Evolutionary conservation across 2,797 vertebrate genomes (phyloP).

Genomic region (Rhabdomys pumilio): DNA sequence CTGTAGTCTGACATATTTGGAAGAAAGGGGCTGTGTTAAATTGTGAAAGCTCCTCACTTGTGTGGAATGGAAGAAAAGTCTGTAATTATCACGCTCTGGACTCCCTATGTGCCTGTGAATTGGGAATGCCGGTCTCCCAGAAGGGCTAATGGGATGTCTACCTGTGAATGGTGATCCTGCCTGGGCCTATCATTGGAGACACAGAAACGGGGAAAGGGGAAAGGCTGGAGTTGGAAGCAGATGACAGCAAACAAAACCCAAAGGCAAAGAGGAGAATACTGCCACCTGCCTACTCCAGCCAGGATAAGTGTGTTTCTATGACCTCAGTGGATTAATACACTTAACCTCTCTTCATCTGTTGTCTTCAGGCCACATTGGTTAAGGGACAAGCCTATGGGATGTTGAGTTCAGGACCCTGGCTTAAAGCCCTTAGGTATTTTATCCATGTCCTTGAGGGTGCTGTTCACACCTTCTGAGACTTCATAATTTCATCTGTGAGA

Average conservation of each 20-base stretch:
- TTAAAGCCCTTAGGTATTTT: neutral
- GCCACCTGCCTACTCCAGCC: neutral
- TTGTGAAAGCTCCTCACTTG: constrained; percentile 17
- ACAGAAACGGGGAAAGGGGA: neutral
- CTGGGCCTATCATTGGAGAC: neutral
- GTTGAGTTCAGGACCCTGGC: neutral
- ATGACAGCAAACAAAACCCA: constrained; percentile 34
- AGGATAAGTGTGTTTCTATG: neutral
- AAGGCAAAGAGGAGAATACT: constrained; percentile 20
- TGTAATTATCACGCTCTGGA: constrained; percentile 52
- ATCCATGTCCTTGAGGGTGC: neutral
- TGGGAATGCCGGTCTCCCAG: neutral
- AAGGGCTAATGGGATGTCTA: constrained; percentile 16
- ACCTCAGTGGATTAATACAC: neutral
- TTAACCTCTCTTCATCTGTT: neutral
- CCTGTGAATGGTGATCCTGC: neutral
- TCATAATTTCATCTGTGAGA: neutral
- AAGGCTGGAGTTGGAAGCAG: neutral
- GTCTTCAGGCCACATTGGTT: neutral
- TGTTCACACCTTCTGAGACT: neutral
- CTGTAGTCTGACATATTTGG: constrained; percentile 25
- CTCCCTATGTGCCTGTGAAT: constrained; percentile 40
- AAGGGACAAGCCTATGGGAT: neutral
- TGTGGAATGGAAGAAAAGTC: constrained; percentile 36
- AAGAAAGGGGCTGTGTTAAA: neutral